A percentile compares a stretch with the other conserved stretches of the same genome.
Conservation (phyloP, 2,888 invertebrate genomes). For the Digitonthophagus gazella region DNA sequence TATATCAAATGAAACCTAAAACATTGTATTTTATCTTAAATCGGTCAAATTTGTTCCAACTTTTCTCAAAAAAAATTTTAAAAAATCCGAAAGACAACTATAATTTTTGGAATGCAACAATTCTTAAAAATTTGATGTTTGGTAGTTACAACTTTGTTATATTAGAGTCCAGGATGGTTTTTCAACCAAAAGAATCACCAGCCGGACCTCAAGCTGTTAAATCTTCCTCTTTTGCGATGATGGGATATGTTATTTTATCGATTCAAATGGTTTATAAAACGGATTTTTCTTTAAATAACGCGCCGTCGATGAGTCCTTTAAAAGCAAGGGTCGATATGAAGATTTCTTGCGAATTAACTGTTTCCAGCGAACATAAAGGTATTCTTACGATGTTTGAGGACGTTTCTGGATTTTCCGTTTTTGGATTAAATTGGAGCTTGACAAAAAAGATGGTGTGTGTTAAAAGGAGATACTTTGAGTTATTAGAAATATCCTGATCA, state of each 20-base stretch:
- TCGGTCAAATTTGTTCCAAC: too few relatives aligned
- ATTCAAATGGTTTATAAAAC: constrained; percentile 76
- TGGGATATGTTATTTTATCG: constrained; percentile 86
- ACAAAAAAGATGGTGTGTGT: constrained; percentile 92
- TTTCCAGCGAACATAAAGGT: constrained; percentile 74
- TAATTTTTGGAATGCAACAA: too few relatives aligned
- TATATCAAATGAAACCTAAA: too few relatives aligned
- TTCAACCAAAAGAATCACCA: constrained; percentile 74
- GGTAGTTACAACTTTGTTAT: too few relatives aligned
- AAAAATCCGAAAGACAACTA: too few relatives aligned
- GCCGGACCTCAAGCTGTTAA: constrained; percentile 84
- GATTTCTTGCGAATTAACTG: constrained; percentile 69
- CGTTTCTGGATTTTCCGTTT: constrained; percentile 88
- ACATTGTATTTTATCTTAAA: too few relatives aligned
- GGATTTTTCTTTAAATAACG: constrained; percentile 80
- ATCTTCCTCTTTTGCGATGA: constrained; percentile 77
- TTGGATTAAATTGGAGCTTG: too few relatives aligned
- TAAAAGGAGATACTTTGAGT: constrained; percentile 74
- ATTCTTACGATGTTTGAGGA: constrained; percentile 97
- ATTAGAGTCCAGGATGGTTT: constrained; percentile 56
- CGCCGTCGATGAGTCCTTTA: constrained; percentile 78
- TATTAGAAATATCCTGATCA: constrained; percentile 99
- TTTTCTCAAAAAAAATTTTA: too few relatives aligned
- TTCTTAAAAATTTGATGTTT: too few relatives aligned
- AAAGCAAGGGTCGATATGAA: constrained; percentile 82